Evolutionary conservation across 2,888 invertebrate genomes (phyloP), one percentile per base, ranked within the genome.

Genomic region (Minunthozetes semirufus): DNA sequence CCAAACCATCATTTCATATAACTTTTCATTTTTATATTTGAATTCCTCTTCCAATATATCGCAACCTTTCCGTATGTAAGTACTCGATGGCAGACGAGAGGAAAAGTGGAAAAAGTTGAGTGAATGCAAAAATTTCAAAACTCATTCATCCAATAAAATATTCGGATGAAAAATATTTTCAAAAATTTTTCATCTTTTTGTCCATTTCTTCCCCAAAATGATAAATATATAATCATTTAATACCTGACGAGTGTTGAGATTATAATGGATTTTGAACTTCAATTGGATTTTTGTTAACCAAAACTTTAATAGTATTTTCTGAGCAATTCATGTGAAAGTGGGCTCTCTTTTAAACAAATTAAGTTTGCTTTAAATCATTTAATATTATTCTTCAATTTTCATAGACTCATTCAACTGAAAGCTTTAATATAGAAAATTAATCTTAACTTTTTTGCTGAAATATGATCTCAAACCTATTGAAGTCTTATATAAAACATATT

Each of bases 11-110:
- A 68, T 46, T 68, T 68, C 68, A 42, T 46, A 68, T 42, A 68
- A 33, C 68, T 42, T 68, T 68, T 46, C 38, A 68, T 42, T 66
- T 56, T 68, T 68, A 68, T 68, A 68, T 68, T 42, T 68, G 68
- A 68, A 68, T 68, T 68, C 42, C 42, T 68, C n/a, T 19, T 68
- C 46, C 68, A 68, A 42, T 68, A 68, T 68, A 68, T 68, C 11
- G 19, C 8, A 27, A 68, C 13, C 38, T 19, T 38, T 29, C n/a
- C 33, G 9, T 17, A 22, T 17, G 8, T 63, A 29, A 33, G 33
- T 17, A 33, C 29, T 63, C 33, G 33, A 63, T 9, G 15, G 56
- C 4, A 11, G 29, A 13, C 1, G 33, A 63, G 22, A 11, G 61
- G 17, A 63, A n/a, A 56, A 63, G 22, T 1, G 61, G 17, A 63